A percentile compares a stretch with the other conserved stretches of the same genome.
Evolutionary conservation across 2,113 vertebrate genomes (phyloP).

Genomic region (Chascanopsetta lugubris): DNA sequence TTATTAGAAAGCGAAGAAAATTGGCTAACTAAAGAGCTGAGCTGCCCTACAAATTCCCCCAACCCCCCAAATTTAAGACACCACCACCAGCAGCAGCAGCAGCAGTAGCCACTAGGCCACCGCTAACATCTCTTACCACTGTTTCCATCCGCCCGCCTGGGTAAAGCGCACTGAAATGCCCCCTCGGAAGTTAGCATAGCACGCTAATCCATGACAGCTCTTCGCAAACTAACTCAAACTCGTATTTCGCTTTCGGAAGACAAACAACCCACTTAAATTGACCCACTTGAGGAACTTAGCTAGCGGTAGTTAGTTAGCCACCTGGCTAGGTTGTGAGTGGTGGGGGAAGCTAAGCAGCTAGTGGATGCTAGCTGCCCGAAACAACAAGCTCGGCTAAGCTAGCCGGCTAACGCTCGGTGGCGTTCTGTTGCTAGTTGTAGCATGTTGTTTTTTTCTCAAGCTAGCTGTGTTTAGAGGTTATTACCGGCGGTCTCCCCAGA

Average conservation of each 20-base stretch:
- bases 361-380: constrained; percentile 70
- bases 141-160: constrained; percentile 70
- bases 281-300: constrained; percentile 60
- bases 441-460: constrained; percentile 12
- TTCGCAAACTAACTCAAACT: constrained; percentile 46
- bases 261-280: constrained; percentile 18
- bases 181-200: constrained; percentile 67
- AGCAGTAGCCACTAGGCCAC: constrained; percentile 76
- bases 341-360: constrained; percentile 71
- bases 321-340: constrained; percentile 61
- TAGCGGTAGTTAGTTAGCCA: constrained; percentile 68
- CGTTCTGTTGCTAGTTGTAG: constrained; percentile 38
- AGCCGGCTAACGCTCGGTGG: constrained; percentile 71
- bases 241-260: neutral
- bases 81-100: no score
- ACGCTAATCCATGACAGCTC: constrained; percentile 10
- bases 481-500: constrained; percentile 82
- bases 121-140: constrained; percentile 76
- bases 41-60: constrained; percentile 41
- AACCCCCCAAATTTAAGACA: constrained; percentile 68
- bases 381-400: constrained; percentile 78
- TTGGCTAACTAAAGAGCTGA: constrained; percentile 20
- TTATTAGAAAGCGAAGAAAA: constrained; percentile 3
- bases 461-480: constrained; percentile 10
- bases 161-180: constrained; percentile 61